These are phyloP conservation scores for Tonatia bakeri DNA, from an alignment of 2,113 vertebrate genomes.

Conservation along the genomic window DNA sequence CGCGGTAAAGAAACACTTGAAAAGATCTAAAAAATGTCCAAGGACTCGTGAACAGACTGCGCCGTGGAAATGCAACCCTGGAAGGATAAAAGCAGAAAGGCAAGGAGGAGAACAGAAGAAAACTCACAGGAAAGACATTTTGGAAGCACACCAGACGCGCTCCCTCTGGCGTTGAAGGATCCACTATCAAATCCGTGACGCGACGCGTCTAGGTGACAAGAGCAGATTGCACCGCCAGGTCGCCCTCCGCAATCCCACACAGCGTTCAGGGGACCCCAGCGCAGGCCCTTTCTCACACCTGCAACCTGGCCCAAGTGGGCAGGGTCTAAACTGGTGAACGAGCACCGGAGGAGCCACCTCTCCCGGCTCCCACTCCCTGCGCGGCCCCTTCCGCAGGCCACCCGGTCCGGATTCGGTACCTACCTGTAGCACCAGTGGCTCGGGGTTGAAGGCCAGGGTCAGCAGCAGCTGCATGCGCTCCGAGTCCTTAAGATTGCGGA, in stretches of 20 bases:
- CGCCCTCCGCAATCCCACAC: not conserved
- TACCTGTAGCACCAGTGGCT: slow-evolving; percentile 98
- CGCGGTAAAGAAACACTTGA: rapidly evolving
- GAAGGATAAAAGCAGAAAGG: not conserved
- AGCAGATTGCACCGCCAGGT: not conserved
- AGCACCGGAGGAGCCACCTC: not conserved
- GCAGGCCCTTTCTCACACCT: not conserved
- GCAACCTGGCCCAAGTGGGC: not conserved
- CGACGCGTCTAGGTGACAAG: not conserved
- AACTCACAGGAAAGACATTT: slow-evolving; percentile 18
- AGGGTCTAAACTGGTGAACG: not conserved
- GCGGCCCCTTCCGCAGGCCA: not conserved
- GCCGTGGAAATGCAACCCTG: not conserved
- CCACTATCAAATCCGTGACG: not conserved
- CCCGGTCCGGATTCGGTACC: not conserved
- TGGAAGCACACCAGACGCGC: not conserved
- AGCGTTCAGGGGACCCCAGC: rapidly evolving
- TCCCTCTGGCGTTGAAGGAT: slow-evolving; percentile 46
- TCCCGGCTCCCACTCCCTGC: not conserved
- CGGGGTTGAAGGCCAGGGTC: slow-evolving; percentile 97
- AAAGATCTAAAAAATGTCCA: not conserved
- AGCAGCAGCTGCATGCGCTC: slow-evolving; percentile 99
- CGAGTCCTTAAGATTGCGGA: slow-evolving; percentile 97
- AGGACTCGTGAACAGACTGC: not conserved
- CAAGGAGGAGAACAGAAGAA: not conserved